Percentiles rank a stretch among this genome's conserved stretches.
Evolutionary conservation across 2,797 vertebrate genomes (phyloP).

Genomic region (Lagodon rhomboides): DNA sequence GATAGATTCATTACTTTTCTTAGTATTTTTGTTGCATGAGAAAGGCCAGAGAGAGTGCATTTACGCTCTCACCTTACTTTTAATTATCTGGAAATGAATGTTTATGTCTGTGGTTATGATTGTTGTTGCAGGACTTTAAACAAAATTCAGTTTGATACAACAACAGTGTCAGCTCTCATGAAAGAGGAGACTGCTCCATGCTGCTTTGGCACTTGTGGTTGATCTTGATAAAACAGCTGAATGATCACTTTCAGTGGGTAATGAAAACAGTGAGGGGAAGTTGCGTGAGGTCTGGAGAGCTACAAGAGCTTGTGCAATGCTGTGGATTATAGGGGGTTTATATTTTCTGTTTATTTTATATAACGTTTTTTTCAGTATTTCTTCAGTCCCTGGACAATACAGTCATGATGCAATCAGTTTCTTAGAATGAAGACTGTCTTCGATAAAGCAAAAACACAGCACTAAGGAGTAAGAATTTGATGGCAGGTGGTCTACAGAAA

Average conservation of each 20-base stretch:
- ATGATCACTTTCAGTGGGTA: conserved; percentile 64
- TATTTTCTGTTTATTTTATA: conserved; percentile 36
- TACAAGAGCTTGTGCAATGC: conserved; percentile 51
- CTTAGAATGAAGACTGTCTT: not conserved
- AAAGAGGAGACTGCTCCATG: conserved; percentile 69
- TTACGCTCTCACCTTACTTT: conserved; percentile 39
- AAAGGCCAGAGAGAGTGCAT: conserved; percentile 21
- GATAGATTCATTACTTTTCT: conserved; percentile 42
- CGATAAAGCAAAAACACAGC: not conserved
- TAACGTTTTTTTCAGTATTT: not conserved
- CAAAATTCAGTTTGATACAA: conserved; percentile 59
- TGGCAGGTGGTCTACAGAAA: not conserved
- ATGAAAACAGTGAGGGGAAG: conserved; percentile 57
- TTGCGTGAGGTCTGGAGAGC: conserved; percentile 59
- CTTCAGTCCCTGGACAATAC: not conserved
- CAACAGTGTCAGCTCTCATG: conserved; percentile 66
- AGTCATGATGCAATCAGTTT: not conserved
- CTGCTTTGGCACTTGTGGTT: conserved; percentile 53
- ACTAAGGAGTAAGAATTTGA: not conserved
- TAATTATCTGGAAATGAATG: conserved; percentile 58
- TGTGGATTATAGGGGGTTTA: conserved; percentile 21
- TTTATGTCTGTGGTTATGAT: conserved; percentile 64
- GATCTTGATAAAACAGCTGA: conserved; percentile 69
- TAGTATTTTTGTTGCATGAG: conserved; percentile 17
- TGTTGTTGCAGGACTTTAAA: conserved; percentile 70